These are phyloP conservation scores for Aleadryas rufinucha DNA, from an alignment of 2,113 vertebrate species.

Conservation along the genomic window DNA sequence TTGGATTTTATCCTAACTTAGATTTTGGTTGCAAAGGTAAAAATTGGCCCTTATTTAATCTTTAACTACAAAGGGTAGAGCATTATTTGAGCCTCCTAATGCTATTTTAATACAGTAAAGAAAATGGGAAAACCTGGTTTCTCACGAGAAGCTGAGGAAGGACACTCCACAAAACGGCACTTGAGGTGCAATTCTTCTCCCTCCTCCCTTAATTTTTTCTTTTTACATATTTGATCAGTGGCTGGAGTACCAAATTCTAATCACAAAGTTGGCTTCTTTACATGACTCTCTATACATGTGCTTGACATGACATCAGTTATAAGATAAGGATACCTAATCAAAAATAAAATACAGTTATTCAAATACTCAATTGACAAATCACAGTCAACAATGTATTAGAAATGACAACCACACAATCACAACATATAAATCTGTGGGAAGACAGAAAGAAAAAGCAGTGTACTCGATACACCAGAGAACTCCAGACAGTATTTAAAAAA, in stretches of 20 bases:
- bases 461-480: not conserved
- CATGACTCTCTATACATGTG: not conserved
- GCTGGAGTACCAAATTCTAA: not conserved
- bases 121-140: not conserved
- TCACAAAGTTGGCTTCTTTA: not conserved
- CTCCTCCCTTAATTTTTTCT: not conserved
- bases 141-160: not conserved
- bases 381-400: not conserved
- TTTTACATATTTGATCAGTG: not conserved
- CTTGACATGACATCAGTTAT: not conserved
- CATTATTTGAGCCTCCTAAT: not conserved
- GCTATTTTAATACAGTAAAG: not conserved
- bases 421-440: not conserved
- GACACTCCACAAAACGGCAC: not conserved
- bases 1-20: not conserved
- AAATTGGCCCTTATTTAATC: not conserved
- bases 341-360: not conserved
- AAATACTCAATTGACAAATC: not conserved
- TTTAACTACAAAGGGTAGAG: not conserved
- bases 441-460: not conserved
- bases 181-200: not conserved
- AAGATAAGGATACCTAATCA: not conserved
- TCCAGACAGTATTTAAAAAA: constrained; percentile 13
- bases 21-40: not conserved
- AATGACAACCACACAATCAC: not conserved